Evolutionary conservation across 92 coral and sea anemone species (phyloP), one percentile per base, ranked within the genome.

Genomic region (Galaxea fascicularis): DNA sequence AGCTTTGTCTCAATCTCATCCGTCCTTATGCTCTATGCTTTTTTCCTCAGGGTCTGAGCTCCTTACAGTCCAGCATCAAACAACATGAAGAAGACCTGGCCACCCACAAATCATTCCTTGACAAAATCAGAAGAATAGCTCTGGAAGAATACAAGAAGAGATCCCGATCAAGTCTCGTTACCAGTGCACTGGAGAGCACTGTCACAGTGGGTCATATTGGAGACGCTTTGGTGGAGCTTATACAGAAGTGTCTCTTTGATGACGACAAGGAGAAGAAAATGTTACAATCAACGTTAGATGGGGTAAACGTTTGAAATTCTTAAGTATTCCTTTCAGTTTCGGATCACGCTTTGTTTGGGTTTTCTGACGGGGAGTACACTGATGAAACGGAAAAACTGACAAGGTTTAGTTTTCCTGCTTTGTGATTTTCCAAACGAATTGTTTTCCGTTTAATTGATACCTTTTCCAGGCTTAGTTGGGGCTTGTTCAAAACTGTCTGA

Each of bases 161-260:
- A 73, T 95, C 94, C 10, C 75, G 89, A 46, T 82, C 84, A 53
- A 86, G 90, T 30, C 53, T 88, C 59, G 28, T 88, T 25, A 82
- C 81, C 28, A 83, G 74, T 75, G 82, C 80, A 46, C 69, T 59
- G 73, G 76, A 86, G 41, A 65, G 44, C 84, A 24, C 56, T 63
- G 74, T 73, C 17, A 51, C 89, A 49, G 73, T 78, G 47, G 62
- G 75, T 41, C 74, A 64, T 68, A 65, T 89, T 67, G 98, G 91
- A 63, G 98, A 94, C 68, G 69, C 79, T 21, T 74, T 93, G 27
- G 81, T 89, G 20, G 98, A 94, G 51, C 86, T 84, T 27, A 71
- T 96, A 26, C 95, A 95, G 67, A 93, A 86, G 46, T 86, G 95
- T 89, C 89, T 96, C 29, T 73, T 78, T 62, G 98, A 96, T 31